These are phyloP conservation scores for Pangasius djambal DNA, from an alignment of 2,797 vertebrate species.

Conservation along the genomic window DNA sequence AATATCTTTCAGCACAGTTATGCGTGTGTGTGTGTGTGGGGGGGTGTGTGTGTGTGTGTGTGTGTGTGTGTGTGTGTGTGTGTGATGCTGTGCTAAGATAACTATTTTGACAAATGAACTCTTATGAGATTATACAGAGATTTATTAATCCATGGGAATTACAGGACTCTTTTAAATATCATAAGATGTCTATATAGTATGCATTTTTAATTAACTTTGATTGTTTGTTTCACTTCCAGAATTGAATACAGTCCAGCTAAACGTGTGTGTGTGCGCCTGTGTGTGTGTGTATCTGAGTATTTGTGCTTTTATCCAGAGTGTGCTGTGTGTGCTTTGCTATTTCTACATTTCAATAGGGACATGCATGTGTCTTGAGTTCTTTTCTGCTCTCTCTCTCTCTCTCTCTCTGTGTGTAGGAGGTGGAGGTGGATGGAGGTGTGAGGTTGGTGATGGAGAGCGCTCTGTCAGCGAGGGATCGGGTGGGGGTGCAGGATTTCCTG, in stretches of 20 bases:
- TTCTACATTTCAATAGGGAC: neutral
- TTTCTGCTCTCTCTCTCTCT: neutral
- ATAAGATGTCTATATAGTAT: neutral
- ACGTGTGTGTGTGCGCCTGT: neutral
- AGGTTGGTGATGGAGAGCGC: constrained; percentile 86
- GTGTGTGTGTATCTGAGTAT: neutral
- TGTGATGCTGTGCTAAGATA: neutral
- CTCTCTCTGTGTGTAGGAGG: constrained; percentile 56
- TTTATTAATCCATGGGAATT: too few species aligned
- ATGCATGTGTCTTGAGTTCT: neutral
- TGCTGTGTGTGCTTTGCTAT: neutral
- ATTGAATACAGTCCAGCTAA: neutral
- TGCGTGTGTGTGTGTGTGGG: too few species aligned
- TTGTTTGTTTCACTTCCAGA: neutral
- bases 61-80: neutral
- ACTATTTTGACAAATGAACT: neutral
- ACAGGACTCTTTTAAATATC: too few species aligned
- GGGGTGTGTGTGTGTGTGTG: neutral
- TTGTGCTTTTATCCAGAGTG: neutral
- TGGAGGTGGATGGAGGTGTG: constrained; percentile 75
- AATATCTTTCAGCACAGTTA: neutral
- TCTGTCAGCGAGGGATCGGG: constrained; percentile 85
- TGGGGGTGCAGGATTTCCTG: constrained; percentile 86
- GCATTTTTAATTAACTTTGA: neutral
- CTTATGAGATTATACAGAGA: too few species aligned